Evolutionary conservation across 2,113 vertebrate genomes (phyloP), one percentile per base, ranked within the genome.

Genomic region (Muscicapa adusta): DNA sequence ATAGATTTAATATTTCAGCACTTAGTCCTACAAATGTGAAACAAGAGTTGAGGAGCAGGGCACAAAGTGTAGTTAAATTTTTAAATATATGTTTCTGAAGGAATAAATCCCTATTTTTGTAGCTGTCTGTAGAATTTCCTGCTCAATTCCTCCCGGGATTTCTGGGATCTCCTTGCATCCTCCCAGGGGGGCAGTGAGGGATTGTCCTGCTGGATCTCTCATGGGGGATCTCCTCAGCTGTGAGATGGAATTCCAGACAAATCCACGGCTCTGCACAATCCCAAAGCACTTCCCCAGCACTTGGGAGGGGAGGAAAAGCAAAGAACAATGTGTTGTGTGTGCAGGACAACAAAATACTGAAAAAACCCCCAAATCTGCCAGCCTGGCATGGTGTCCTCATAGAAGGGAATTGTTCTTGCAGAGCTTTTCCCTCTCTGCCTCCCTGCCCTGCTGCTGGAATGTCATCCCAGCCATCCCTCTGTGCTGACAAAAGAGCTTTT

Each of bases 401-500:
- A 94, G 92, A 84, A 88, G 66, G 75, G 65, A 60, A 74, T 97
- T 97, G 96, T 97, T 97, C 86, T 47, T 38, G 57, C 53, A 38
- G 3, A 26, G 78, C 60, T 93, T 92, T 93, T 82, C 73, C 50
- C 87, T 80, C 72, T 78, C 74, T 24, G 20, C 57, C 80, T 77
- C 72, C 81, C 63, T 71, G 29, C 48, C 56, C 61, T 56, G 74
- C 75, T 45, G 57, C 75, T 79, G 95, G 90, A 82, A 96, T 92
- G 80, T 51, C 75, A 93, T 48, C 68, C 75, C 36, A 53, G 86
- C 43, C 75, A 93, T 40, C 56, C 70, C 86, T 89, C 31, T 29
- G 88, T n/a, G 48, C 48, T 71, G 77, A 85, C 82, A 80, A 71
- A 85, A 87, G 73, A 86, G 79, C 80, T 89, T 80, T 91, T 71